phyloP scores from a whole-genome alignment of 2,113 vertebrate genomes.

The human region GRCh38 chr12:7203501-7204000 shows the following conservation, averaged over 20 bases:
- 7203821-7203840: neutral
- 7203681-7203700: neutral
- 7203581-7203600: neutral
- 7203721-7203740: neutral
- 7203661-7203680: neutral
- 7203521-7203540: conserved; percentile 91
- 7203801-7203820: accelerated
- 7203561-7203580: neutral
- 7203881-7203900: neutral
- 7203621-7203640: neutral
- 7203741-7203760: neutral
- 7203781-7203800: neutral
- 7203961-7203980: conserved; percentile 5
- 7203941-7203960: neutral
- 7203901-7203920: neutral
- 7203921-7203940: neutral
- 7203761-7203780: neutral
- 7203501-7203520: conserved; percentile 98
- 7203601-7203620: neutral
- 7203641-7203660: neutral
- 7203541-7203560: conserved; percentile 94
- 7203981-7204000: neutral
- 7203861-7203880: neutral
- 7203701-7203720: neutral
- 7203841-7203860: neutral